phyloP scores from a whole-genome alignment of 35 echinoderm and acorn worm species.

The Anneissia japonica region DNA sequence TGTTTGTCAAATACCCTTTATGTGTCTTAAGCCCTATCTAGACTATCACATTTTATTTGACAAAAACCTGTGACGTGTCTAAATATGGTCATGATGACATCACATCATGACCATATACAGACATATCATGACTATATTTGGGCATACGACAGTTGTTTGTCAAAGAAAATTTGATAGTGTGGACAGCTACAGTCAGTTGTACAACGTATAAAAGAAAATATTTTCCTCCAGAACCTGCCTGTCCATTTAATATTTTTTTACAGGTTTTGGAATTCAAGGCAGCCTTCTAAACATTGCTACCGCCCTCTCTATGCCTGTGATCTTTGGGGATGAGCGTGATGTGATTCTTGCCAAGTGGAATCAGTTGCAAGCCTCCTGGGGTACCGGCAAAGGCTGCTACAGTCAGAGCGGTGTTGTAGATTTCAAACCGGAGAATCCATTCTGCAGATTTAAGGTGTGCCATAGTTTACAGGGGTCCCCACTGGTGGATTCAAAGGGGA shows the following conservation, averaged over 20 bases:
- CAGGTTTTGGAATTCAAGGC: conserved; percentile 28
- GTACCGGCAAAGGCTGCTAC: conserved; percentile 77
- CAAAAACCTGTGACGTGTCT: too few species aligned
- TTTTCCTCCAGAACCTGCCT: background rate
- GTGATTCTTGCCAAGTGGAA: conserved; percentile 86
- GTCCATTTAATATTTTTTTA: too few species aligned
- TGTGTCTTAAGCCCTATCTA: too few species aligned
- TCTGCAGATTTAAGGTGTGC: conserved; percentile 92
- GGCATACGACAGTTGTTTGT: background rate
- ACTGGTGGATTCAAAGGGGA: too few species aligned
- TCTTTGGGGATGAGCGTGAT: conserved; percentile 93
- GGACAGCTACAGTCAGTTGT: too few species aligned
- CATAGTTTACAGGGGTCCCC: too few species aligned
- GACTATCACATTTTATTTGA: too few species aligned
- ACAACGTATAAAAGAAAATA: too few species aligned
- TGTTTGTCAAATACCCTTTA: too few species aligned
- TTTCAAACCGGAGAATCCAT: conserved; percentile 91
- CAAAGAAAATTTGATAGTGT: background rate
- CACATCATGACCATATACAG: background rate
- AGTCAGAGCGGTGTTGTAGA: conserved; percentile 68
- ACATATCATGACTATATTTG: background rate
- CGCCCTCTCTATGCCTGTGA: conserved; percentile 73
- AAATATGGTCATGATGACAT: too few species aligned
- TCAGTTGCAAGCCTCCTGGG: conserved; percentile 96
- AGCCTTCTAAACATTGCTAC: conserved; percentile 51